Evolutionary conservation across 2,797 vertebrate species (phyloP), one percentile per base, ranked within the genome.

Genomic region (Hozukius guyotensis): DNA sequence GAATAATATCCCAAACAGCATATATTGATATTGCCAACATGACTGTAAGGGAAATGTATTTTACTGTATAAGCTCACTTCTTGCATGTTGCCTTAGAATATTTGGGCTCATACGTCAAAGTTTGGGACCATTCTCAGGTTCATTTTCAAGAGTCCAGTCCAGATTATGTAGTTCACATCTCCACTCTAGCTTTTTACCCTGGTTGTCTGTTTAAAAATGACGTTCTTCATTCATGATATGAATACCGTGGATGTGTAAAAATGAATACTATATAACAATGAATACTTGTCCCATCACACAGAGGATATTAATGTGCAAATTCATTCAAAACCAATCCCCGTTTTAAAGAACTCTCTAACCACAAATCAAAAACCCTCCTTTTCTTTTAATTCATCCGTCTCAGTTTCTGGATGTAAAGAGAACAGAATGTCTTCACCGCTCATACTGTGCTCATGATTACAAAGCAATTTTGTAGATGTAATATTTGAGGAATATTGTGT

Each of bases 381-480:
- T 60, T 61, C 20, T 74, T 67, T 67, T 49, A 14, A 49, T 68
- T 72, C 59, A 64, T 72, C 63, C 3, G 2, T 73, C 59, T 62
- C 60, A 31, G 10, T 71, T 69, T 81, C 11, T 27, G 32, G 34
- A 49, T 61, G 7, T 53, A 78, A 75, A 81, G n/a, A 61, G 75
- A 66, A 59, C n/a, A 78, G 68, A 53, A n/a, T 56, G 59, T 18
- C 66, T 72, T 27, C 46, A 38, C 11, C 25, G 73, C 24, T 12
- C 25, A 57, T 38, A 46, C 36, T 12, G 22, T 29, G 13, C 22
- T 62, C 8, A 3, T 57, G 52, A 49, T 60, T 10, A 7, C 46
- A 61, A 56, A 71, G 46, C 36, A 4, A 46, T 46, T 10, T n/a
- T 38, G 6, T 65, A 32, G 8, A 60, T 62, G 49, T 34, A 13